Evolutionary conservation across 1,140 invertebrate species (phyloP).

Genomic region (Belonocnema kinseyi): DNA sequence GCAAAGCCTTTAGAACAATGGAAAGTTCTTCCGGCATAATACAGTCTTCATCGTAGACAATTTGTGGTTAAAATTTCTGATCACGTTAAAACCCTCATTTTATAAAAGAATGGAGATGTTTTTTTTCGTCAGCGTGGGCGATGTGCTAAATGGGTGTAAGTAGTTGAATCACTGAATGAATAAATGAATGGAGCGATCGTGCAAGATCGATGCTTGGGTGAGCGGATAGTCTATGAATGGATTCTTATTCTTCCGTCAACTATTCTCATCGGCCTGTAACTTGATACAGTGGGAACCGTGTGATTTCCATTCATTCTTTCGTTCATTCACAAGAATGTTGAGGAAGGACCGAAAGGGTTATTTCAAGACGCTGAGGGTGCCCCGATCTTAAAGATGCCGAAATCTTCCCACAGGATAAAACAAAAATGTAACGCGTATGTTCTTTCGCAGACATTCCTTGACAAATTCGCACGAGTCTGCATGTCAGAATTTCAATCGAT

Average conservation of each 20-base stretch:
- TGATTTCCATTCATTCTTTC: slow-evolving; percentile 64
- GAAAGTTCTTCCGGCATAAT: not conserved
- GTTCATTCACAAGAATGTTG: slow-evolving; percentile 51
- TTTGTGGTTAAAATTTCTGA: no score
- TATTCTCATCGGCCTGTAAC: slow-evolving; percentile 62
- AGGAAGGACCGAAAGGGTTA: slow-evolving; percentile 66
- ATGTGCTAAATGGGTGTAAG: no score
- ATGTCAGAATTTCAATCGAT: not conserved
- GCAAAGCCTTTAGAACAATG: not conserved
- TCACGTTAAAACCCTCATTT: no score
- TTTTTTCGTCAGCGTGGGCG: no score
- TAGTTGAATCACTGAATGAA: slow-evolving; percentile 48
- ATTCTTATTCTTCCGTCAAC: slow-evolving; percentile 57
- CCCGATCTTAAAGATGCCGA: slow-evolving; percentile 25
- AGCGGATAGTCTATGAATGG: slow-evolving; percentile 62
- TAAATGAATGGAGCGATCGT: slow-evolving; percentile 46
- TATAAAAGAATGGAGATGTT: no score
- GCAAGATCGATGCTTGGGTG: slow-evolving; percentile 51
- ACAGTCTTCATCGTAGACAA: no score
- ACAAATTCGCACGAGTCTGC: slow-evolving; percentile 2
- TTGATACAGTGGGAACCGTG: slow-evolving; percentile 74
- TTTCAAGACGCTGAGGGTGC: slow-evolving; percentile 55
- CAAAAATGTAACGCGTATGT: slow-evolving; percentile 23
- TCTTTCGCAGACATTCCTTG: not conserved
- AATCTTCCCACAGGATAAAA: slow-evolving; percentile 42